Conservation (phyloP, 2,888 invertebrate genomes). For the Hemithea aestivaria region DNA sequence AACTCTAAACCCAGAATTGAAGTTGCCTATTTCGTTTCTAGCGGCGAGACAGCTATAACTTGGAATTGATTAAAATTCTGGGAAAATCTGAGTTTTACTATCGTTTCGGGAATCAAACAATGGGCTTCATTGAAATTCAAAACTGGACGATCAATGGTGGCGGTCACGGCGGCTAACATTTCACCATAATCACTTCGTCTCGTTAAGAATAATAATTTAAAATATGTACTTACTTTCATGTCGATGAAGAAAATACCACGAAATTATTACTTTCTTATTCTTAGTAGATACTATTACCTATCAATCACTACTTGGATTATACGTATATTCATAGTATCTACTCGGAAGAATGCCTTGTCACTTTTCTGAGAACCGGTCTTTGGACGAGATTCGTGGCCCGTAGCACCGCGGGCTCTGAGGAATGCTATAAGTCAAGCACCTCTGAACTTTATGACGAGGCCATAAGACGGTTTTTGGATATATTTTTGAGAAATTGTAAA, state of each 20-base stretch:
- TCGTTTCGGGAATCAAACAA: conserved; percentile 37
- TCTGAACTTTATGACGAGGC: conserved; percentile 28
- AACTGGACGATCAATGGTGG: conserved; percentile 13
- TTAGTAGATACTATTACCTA: background rate
- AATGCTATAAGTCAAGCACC: conserved; percentile 28
- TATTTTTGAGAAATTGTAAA: conserved; percentile 4
- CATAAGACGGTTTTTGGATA: conserved; percentile 19
- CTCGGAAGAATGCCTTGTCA: conserved; percentile 56
- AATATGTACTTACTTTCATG: background rate
- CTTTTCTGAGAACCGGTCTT: conserved; percentile 65
- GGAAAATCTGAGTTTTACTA: conserved; percentile 18
- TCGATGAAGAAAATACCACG: too few relatives aligned
- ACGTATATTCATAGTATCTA: conserved; percentile 30
- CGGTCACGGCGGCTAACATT: conserved; percentile 27
- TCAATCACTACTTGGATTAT: conserved; percentile 23
- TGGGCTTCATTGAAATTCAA: conserved; percentile 36
- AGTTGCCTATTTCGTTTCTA: too few relatives aligned
- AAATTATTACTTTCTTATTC: too few relatives aligned
- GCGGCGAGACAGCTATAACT: too few relatives aligned
- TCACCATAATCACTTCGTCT: conserved; percentile 13
- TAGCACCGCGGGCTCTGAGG: conserved; percentile 19
- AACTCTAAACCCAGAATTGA: too few relatives aligned
- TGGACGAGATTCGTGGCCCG: conserved; percentile 39
- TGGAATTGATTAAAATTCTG: conserved; percentile 3
- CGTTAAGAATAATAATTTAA: too few relatives aligned